Base-by-base conservation (phyloP, 1,140 invertebrate genomes). In the Plectus sambesii region DNA sequence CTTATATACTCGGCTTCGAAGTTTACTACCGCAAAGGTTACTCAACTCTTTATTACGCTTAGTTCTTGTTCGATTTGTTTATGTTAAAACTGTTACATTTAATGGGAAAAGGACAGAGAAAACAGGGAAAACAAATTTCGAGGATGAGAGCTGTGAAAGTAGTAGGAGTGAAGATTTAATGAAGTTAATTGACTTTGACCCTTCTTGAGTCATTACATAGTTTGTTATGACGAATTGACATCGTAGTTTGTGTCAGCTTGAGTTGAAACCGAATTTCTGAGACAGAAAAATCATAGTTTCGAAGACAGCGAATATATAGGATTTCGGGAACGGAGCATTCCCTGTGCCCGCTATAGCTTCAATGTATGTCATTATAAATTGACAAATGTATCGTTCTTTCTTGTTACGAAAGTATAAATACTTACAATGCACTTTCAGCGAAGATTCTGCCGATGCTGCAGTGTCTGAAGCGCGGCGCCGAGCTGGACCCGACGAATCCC, bases 381-480 rank as follows among this genome's bases (percentile, higher is more conserved):
- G 17, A 17, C 30, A 17, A 33, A 33, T 33, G n/a, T n/a, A n/a
- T n/a, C n/a, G 12, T 33, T 33, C 17, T 33, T 33, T 12, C 12
- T 17, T 12, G 17, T 33, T 12, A 33, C 30, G 17, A 12, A 12
- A 33, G 17, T 33, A 33, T 33, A 12, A 17, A 12, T 33, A 12
- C 12, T 33, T 33, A 17, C 30, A 33, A 17, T 17, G 30, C 12
- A 12, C 17, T 33, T 33, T 33, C 30, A 30, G 33, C 22, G 25
- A 41, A 68, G 55, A 27, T 63, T 1, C 35, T 66, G 15, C 35
- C 62, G 3, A 61, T 65, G 53, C 45, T 66, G 26, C 49, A 62
- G 40, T 65, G 60, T 41, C 35, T 66, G 22, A 53, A 60, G 12
- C 55, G 55, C 37, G 55, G 48, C 5, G 33, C 26, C 8, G 39